Base-by-base conservation (phyloP, 2,113 vertebrate species). In the Cyprinodon brontotheroides region DNA sequence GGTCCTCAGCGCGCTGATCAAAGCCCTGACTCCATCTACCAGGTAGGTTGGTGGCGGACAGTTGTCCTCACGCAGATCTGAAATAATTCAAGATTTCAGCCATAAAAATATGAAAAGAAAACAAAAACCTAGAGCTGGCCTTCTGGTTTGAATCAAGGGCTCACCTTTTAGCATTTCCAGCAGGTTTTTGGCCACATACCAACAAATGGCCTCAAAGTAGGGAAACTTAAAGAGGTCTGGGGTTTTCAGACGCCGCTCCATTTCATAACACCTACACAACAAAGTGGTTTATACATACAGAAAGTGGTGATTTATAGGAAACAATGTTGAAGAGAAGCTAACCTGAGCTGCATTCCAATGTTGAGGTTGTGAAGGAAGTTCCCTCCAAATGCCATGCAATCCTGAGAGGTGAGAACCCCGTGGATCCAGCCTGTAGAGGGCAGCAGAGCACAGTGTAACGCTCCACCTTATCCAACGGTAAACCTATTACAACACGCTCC, bases 281-380 rank as follows among this genome's bases (percentile, higher is more conserved):
- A 0, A 41, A 63, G 39, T 40, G 2, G 2, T 40, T 70, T 20
- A 48, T n/a, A 22, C 38, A 61, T 47, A 22, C n/a, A 57, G 8
- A 29, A 2, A n/a, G 3, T 29, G 41, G 53, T 64, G 1, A 6
- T 10, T 39, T 2, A 7, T 0, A 4, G 11, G 22, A 48, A 17
- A 17, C 2, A 57, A 20, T 20, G 10, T 7, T 11, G 4, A 17
- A 0, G 40, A 65, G 68, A 3, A 0, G 17, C 47, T 65, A 81
- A 99, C 98, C 98, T 98, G 96, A 99, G 97, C 94, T 99, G 98
- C 98, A 99, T 99, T 96, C 95, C 95, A 89, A 99, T 99, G 86
- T 99, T 99, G 85, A 99, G 97, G 93, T 99, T 98, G 93, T 99
- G 98, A 90, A 99, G 96, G 93, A 99, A 99, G 92, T 99, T 99